phyloP scores from a whole-genome alignment of 2,113 vertebrate species.

The Corythoichthys haematopterus region DNA sequence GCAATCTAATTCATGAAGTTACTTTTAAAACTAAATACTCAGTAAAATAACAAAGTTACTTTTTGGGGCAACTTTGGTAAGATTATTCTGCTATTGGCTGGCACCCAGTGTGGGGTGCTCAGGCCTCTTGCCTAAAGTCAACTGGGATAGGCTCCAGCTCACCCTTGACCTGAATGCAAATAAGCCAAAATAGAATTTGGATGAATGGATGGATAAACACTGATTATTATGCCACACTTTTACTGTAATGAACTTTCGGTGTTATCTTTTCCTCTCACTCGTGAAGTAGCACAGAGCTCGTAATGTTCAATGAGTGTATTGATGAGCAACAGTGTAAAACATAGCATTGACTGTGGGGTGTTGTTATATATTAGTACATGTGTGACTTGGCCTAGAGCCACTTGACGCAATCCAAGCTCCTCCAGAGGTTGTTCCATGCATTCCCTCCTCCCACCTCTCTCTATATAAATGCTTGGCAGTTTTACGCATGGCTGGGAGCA shows the following conservation, averaged over 20 bases:
- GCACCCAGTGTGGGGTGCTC: neutral
- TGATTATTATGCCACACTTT: neutral
- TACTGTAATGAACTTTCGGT: neutral
- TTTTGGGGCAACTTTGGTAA: too few species aligned
- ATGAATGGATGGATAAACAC: neutral
- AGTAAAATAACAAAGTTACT: too few species aligned
- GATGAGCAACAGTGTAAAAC: neutral
- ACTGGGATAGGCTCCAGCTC: neutral
- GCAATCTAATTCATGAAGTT: too few species aligned
- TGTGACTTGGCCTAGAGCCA: slow-evolving; percentile 62
- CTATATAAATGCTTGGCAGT: slow-evolving; percentile 78
- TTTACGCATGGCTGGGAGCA: slow-evolving; percentile 89
- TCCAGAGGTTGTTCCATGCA: slow-evolving; percentile 71
- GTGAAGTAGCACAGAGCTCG: neutral
- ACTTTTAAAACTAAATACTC: too few species aligned
- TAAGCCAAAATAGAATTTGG: neutral
- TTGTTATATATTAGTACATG: neutral
- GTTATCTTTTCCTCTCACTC: neutral
- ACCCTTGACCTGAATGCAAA: neutral
- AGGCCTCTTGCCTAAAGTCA: neutral
- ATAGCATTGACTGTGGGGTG: neutral
- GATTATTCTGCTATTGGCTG: neutral
- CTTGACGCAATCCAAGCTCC: slow-evolving; percentile 60
- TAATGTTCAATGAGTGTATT: neutral
- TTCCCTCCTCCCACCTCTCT: slow-evolving; percentile 62